These are phyloP conservation scores for Protophormia terraenovae DNA, from an alignment of 2,888 invertebrate species.

Conservation along the genomic window DNA sequence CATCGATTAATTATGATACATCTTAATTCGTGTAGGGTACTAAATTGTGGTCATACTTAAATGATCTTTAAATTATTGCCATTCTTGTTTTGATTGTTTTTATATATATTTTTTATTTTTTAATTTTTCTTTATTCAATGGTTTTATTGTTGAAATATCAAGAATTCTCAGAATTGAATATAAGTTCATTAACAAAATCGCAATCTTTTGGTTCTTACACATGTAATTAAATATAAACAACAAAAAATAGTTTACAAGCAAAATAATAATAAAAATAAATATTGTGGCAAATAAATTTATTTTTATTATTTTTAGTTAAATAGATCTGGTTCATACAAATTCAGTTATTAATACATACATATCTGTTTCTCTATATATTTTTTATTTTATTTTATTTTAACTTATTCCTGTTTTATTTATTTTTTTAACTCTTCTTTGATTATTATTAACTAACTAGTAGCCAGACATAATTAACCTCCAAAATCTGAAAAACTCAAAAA, in stretches of 20 bases:
- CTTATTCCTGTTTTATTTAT: not conserved
- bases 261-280: not conserved
- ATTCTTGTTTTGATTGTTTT: not conserved
- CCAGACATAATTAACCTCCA: not conserved
- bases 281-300: not conserved
- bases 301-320: not conserved
- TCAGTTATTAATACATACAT: too few relatives aligned
- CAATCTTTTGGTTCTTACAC: not conserved
- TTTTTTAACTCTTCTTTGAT: not conserved
- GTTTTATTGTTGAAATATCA: not conserved
- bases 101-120: not conserved
- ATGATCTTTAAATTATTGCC: not conserved
- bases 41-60: not conserved
- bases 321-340: not conserved
- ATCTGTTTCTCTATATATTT: too few relatives aligned
- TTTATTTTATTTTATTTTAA: not conserved
- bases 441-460: not conserved
- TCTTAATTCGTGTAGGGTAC: not conserved
- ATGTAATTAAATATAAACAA: conserved; percentile 1
- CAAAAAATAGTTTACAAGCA: not conserved
- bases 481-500: not conserved
- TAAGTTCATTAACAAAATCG: not conserved
- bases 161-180: not conserved
- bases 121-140: not conserved
- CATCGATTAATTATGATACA: not conserved